Conservation (phyloP, 2,888 invertebrate genomes). For the Hydropsyche betteni region DNA sequence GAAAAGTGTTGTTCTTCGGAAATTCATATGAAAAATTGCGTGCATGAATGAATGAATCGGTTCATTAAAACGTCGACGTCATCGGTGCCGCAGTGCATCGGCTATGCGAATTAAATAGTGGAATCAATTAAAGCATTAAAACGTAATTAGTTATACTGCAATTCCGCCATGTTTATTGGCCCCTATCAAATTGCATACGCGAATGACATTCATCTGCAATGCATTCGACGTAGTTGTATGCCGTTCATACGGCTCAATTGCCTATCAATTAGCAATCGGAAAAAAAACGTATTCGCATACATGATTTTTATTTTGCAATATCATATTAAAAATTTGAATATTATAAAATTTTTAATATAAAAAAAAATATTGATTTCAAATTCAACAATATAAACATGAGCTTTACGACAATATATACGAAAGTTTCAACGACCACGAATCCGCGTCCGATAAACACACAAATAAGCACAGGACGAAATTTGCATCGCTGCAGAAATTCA, state of each 20-base stretch:
- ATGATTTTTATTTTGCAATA: too few species aligned
- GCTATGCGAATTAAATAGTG: constrained; percentile 48
- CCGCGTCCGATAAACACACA: background rate
- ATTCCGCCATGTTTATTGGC: constrained; percentile 40
- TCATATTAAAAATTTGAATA: too few species aligned
- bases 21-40: background rate
- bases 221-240: background rate
- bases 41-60: background rate
- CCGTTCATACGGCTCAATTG: constrained; percentile 6
- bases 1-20: too few species aligned
- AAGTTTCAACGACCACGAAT: constrained; percentile 5
- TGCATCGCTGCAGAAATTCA: constrained; percentile 29
- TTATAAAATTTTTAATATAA: too few species aligned
- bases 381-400: too few species aligned
- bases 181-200: constrained; percentile 45
- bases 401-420: too few species aligned
- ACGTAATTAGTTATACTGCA: constrained; percentile 40
- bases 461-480: background rate
- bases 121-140: constrained; percentile 49
- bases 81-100: constrained; percentile 35
- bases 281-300: too few species aligned
- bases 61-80: background rate
- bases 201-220: constrained; percentile 40
- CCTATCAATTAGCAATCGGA: background rate
- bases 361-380: too few species aligned